Percentiles rank a stretch among this genome's conserved stretches.
Conservation (phyloP, 2,888 invertebrate species). For the Hesperia comma region DNA sequence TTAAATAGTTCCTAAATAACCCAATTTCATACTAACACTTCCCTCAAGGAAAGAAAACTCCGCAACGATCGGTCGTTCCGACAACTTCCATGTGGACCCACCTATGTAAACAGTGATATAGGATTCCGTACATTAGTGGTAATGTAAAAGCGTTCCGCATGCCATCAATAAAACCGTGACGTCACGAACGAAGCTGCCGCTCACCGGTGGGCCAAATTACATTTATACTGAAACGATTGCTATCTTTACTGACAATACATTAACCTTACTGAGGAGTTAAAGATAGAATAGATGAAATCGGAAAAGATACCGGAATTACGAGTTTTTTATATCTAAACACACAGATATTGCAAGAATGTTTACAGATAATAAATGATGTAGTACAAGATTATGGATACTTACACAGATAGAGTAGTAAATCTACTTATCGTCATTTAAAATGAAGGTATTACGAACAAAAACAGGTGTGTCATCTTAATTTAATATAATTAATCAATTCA, state of each 20-base stretch:
- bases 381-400: not conserved
- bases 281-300: not conserved
- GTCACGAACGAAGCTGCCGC: conserved; percentile 13
- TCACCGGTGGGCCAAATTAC: conserved; percentile 26
- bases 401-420: not conserved
- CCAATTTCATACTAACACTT: not conserved
- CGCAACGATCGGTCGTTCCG: not conserved
- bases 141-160: conserved; percentile 25
- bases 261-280: conserved; percentile 13
- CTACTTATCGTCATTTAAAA: not conserved
- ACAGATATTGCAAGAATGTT: not conserved
- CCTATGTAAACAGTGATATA: conserved; percentile 4
- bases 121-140: conserved; percentile 14
- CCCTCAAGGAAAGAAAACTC: not conserved
- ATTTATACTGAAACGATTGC: conserved; percentile 25
- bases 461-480: not conserved
- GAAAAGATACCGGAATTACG: not conserved
- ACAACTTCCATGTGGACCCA: not conserved
- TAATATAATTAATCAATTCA: not conserved
- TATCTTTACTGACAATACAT: conserved; percentile 31
- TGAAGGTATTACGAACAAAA: not conserved
- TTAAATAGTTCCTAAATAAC: too few relatives aligned
- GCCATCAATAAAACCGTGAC: conserved; percentile 22
- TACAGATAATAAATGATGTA: not conserved
- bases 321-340: not conserved